Percentiles rank a stretch among this genome's conserved stretches.
These are phyloP conservation scores for Chloroclystis v-ata DNA, from an alignment of 2,888 invertebrate genomes.

Conservation along the genomic window DNA sequence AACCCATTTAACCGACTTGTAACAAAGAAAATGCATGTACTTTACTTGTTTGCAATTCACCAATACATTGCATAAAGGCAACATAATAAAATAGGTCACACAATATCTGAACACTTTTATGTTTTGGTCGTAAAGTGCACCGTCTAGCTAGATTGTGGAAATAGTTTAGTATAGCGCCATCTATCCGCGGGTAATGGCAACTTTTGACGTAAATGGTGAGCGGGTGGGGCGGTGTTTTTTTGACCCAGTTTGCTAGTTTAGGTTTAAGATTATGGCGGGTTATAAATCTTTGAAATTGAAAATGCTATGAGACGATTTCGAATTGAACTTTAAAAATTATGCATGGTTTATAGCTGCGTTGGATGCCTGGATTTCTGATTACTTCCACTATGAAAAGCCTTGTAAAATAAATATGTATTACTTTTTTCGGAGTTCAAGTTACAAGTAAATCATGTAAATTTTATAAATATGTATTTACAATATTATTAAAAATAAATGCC, in stretches of 20 bases:
- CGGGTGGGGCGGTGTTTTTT: conserved; percentile 51
- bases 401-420: too few relatives aligned
- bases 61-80: conserved; percentile 28
- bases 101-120: conserved; percentile 49
- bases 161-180: conserved; percentile 62
- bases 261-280: conserved; percentile 37
- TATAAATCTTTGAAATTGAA: conserved; percentile 8
- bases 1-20: conserved; percentile 19
- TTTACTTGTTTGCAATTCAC: conserved; percentile 19
- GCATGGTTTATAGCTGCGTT: too few relatives aligned
- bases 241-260: conserved; percentile 55
- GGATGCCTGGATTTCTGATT: too few relatives aligned
- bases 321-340: too few relatives aligned
- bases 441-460: too few relatives aligned
- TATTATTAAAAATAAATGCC: too few relatives aligned
- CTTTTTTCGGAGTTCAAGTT: too few relatives aligned
- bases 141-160: conserved; percentile 32
- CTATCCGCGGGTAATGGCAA: conserved; percentile 63
- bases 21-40: conserved; percentile 9
- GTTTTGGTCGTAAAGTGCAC: conserved; percentile 46
- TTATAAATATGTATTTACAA: too few relatives aligned
- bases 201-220: conserved; percentile 58
- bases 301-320: not conserved
- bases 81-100: conserved; percentile 45
- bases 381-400: too few relatives aligned